Percentiles rank a stretch among this genome's conserved stretches.
phyloP scores from a whole-genome alignment of 2,113 vertebrate species.

The Onychostoma macrolepis region DNA sequence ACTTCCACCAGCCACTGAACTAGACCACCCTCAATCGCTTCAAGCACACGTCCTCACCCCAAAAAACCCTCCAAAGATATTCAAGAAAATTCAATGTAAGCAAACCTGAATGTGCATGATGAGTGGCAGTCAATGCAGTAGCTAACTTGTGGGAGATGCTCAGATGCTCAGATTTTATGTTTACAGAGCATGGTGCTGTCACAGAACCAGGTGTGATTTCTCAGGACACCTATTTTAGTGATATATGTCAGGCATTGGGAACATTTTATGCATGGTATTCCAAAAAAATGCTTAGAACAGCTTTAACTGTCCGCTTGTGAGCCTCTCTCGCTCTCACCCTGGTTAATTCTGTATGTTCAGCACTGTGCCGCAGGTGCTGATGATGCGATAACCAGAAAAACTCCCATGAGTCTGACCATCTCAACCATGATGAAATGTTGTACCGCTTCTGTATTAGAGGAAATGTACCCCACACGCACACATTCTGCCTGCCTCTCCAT shows the following conservation, averaged over 20 bases:
- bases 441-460: background rate
- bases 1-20: background rate
- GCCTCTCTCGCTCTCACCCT: background rate
- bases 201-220: background rate
- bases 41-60: background rate
- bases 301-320: background rate
- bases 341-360: conserved; percentile 20
- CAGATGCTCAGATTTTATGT: background rate
- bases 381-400: background rate
- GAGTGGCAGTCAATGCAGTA: background rate
- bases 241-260: background rate
- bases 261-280: background rate
- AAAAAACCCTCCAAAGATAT: background rate
- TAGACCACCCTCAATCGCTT: background rate
- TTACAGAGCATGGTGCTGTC: background rate
- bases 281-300: background rate
- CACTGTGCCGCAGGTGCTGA: background rate
- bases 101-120: background rate
- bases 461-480: background rate
- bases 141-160: background rate
- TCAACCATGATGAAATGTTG: conserved; percentile 17
- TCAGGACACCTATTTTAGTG: conserved; percentile 15
- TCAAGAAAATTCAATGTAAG: background rate
- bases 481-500: background rate
- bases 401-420: background rate